Conservation (phyloP, 2,797 vertebrate species). For the Bufotes viridis region DNA sequence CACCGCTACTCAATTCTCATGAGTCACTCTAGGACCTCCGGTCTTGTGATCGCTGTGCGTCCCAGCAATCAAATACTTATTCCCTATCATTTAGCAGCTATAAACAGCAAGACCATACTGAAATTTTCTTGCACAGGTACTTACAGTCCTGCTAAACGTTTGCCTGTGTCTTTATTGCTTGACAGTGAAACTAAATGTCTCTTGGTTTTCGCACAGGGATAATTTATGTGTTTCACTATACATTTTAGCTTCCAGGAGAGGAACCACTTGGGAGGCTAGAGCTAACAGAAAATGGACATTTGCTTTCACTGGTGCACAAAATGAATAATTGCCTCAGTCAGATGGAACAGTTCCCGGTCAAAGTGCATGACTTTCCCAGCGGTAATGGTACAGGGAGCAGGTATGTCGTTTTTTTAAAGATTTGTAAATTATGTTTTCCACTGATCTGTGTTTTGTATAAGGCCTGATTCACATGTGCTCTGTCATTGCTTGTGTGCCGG, state of each 20-base stretch:
- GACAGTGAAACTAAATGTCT: not conserved
- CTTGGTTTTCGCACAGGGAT: not conserved
- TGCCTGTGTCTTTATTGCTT: not conserved
- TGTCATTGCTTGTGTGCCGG: too few species aligned
- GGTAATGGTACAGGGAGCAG: slow-evolving; percentile 99
- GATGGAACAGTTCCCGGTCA: slow-evolving; percentile 99
- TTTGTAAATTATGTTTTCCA: not conserved
- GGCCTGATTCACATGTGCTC: too few species aligned
- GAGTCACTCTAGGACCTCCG: too few species aligned
- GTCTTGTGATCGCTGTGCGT: too few species aligned
- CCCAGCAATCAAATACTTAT: too few species aligned
- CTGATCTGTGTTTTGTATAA: too few species aligned
- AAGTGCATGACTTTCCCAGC: slow-evolving; percentile 98
- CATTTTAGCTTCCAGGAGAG: slow-evolving; percentile 86
- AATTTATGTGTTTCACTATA: not conserved
- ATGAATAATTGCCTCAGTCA: slow-evolving; percentile 99
- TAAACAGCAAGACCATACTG: too few species aligned
- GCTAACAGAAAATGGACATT: slow-evolving; percentile 87
- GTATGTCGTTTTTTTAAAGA: slow-evolving; percentile 72
- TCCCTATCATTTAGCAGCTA: too few species aligned
- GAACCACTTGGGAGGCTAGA: slow-evolving; percentile 89
- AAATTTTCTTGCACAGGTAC: too few species aligned
- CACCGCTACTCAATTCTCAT: too few species aligned
- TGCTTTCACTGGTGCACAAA: slow-evolving; percentile 94
- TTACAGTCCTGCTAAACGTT: too few species aligned